Base-by-base conservation (phyloP, 2,113 vertebrate genomes). In the Butorides virescens region DNA sequence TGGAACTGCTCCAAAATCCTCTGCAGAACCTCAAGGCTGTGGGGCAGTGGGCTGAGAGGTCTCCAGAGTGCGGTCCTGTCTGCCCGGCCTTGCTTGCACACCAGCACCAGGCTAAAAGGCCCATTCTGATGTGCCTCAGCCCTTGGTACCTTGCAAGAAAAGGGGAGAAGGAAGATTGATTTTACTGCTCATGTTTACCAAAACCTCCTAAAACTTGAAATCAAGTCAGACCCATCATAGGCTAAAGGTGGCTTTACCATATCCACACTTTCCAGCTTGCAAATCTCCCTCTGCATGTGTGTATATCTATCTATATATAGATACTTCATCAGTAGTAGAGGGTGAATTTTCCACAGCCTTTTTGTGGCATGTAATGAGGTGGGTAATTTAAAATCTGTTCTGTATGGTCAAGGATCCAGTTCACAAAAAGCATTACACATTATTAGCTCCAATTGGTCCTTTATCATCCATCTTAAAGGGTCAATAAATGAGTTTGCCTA, bases 401-500 rank as follows among this genome's bases (percentile, higher is more conserved):
- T 30, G 7, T 55, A 61, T 32, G 37, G 84, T 49, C 84, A 76
- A 74, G 71, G 58, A 92, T 89, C 88, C 70, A 82, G 70, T 49
- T 87, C 62, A 46, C 58, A 8, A 76, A 92, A 91, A 92, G 22
- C 63, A 90, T 53, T 87, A 10, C 37, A 55, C 4, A 2, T 90
- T 96, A 86, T 93, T 95, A 90, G 62, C 61, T 93, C 90, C 76
- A 71, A 91, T 72, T 89, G 86, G 72, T 89, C 86, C 89, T 91
- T 94, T 95, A 95, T 91, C 80, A 72, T 97, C 46, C 17, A 1
- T 96, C 89, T 89, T 81, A 92, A 85, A 93, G 84, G 76, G 96
- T 96, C 95, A 94, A 47, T 95, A 96, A 96, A 89, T 66, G 94
- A 81, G 91, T 87, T 94, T 95, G 92, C 91, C 94, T 59, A 37